Evolutionary conservation across 2,113 vertebrate species (phyloP).

Genomic region (Clupea harengus): DNA sequence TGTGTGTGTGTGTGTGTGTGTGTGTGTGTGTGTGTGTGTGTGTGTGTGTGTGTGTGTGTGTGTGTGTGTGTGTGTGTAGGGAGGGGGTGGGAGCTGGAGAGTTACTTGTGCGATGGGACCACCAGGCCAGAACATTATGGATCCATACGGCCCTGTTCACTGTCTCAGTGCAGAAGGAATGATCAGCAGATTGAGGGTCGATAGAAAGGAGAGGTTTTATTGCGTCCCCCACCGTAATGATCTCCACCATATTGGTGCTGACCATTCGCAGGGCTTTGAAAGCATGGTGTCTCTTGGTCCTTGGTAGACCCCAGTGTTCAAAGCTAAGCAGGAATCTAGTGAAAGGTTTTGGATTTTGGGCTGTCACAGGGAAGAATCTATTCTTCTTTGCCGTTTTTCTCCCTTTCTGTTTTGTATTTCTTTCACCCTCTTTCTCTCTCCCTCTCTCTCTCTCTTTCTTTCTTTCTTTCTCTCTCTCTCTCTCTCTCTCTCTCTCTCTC

Average conservation of each 20-base stretch:
- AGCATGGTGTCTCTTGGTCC: background rate
- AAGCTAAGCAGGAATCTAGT: background rate
- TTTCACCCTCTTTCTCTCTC: background rate
- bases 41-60: background rate
- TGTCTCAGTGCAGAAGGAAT: background rate
- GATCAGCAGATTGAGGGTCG: background rate
- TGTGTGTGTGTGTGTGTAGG: slow-evolving; percentile 4
- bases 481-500: no score
- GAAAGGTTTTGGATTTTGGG: background rate
- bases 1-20: no score
- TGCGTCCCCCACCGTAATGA: background rate
- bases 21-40: background rate
- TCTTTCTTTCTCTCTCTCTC: no score
- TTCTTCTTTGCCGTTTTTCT: background rate
- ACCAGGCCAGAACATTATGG: background rate
- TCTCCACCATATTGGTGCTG: background rate
- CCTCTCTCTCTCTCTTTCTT: background rate
- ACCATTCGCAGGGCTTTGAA: background rate
- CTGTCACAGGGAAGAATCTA: background rate
- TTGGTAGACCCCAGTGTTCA: background rate
- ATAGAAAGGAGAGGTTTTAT: background rate
- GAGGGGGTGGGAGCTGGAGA: background rate
- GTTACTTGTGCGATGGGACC: background rate
- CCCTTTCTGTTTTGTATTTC: slow-evolving; percentile 10
- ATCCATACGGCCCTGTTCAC: background rate